These are phyloP conservation scores for Tylochromis polylepis DNA, from an alignment of 2,113 vertebrate genomes.

Conservation along the genomic window DNA sequence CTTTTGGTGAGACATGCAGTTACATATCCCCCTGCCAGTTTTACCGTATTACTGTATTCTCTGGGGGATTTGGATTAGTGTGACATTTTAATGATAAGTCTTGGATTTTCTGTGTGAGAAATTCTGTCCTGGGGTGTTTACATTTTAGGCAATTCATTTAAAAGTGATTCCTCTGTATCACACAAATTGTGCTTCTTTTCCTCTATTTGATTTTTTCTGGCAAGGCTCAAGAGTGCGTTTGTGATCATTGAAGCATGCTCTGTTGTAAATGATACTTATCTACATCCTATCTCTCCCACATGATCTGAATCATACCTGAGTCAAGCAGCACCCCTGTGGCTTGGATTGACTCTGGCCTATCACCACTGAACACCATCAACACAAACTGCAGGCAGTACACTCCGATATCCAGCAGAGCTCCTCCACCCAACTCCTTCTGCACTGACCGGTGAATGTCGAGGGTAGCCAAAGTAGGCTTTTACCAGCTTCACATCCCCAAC, in stretches of 20 bases:
- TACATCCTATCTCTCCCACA: background rate
- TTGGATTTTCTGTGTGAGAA: conserved; percentile 31
- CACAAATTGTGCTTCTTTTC: background rate
- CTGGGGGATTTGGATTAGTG: conserved; percentile 43
- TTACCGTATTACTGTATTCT: conserved; percentile 24
- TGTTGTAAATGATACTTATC: conserved; percentile 22
- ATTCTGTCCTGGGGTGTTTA: conserved; percentile 19
- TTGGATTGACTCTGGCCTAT: conserved; percentile 49
- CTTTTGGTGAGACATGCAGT: background rate
- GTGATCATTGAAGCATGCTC: background rate
- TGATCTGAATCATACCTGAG: conserved; percentile 65
- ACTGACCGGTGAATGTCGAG: conserved; percentile 57
- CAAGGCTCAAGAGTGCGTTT: background rate
- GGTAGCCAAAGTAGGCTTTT: conserved; percentile 58
- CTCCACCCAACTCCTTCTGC: conserved; percentile 55
- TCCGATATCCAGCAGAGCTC: conserved; percentile 65
- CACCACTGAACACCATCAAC: conserved; percentile 78
- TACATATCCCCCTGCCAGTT: conserved; percentile 4
- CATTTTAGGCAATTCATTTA: background rate
- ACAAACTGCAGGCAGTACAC: conserved; percentile 73
- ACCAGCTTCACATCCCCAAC: conserved; percentile 67
- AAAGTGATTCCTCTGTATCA: background rate
- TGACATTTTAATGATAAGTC: conserved; percentile 41
- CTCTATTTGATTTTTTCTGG: background rate
- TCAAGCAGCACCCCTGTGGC: conserved; percentile 37